Evolutionary conservation across 2,113 vertebrate genomes (phyloP).

Genomic region (Sylvilagus bachmani): DNA sequence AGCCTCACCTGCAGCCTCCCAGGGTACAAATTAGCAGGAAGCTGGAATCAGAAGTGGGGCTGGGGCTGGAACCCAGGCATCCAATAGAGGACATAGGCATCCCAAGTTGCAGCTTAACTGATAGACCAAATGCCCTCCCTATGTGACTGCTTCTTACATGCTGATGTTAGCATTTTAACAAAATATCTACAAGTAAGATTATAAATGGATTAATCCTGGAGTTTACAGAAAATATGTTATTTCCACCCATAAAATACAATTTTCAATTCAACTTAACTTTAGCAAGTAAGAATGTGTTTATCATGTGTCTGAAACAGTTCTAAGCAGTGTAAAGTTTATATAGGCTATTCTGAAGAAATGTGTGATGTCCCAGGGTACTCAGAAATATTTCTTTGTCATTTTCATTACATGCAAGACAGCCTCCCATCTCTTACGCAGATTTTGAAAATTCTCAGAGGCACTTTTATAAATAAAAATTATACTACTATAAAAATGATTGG

Average conservation of each 20-base stretch:
- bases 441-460: not conserved
- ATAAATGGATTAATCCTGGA: not conserved
- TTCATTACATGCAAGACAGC: not conserved
- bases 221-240: not conserved
- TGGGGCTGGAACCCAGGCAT: too few relatives aligned
- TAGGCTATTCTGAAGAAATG: not conserved
- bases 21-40: too few relatives aligned
- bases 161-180: not conserved
- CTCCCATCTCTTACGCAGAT: not conserved
- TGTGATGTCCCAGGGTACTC: too few relatives aligned
- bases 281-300: not conserved
- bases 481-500: not conserved
- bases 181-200: not conserved
- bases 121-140: too few relatives aligned
- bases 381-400: not conserved
- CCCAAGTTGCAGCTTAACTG: too few relatives aligned
- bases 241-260: not conserved
- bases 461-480: not conserved
- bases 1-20: too few relatives aligned
- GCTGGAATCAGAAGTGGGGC: too few relatives aligned
- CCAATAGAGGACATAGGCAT: too few relatives aligned
- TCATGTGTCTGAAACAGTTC: not conserved
- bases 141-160: not conserved
- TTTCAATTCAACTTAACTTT: not conserved
- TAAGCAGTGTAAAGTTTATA: not conserved